Evolutionary conservation across 1,140 invertebrate genomes (phyloP), one percentile per base, ranked within the genome.

Genomic region (Tetragonula clypearis): DNA sequence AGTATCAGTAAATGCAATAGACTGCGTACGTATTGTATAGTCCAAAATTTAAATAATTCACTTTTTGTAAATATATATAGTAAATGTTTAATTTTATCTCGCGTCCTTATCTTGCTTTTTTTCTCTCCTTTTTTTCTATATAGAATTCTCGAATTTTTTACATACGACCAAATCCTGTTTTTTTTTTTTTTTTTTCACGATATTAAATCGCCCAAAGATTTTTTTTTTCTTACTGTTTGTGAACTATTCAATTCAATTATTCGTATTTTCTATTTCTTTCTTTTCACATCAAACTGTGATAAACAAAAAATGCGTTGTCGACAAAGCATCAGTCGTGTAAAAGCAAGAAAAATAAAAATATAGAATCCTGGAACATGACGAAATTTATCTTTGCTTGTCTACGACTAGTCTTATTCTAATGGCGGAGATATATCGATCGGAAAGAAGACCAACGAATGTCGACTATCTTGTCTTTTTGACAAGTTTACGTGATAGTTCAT

Each of bases 401-500:
- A 79, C 79, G 68, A 26, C 66, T 60, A 80, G n/a, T 17, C 53
- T 85, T 84, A 62, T 72, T 55, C 68, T 58, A 71, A 79, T 41
- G n/a, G 58, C 41, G 35, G 56, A 79, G 68, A 84, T 79, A 84
- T 84, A 84, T 84, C 75, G 82, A 84, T 79, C 75, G 56, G 56
- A n/a, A 84, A 79, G 56, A 79, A 83, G 78, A 71, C 35, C 35
- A 41, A 78, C 66, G 55, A 84, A 84, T 78, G 82, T 84, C 49
- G 49, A 35, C 1, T 35, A 35, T 35, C 35, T 35, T 60, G 66
- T 77, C 49, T 82, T 41, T 21, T 68, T 30, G 30, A 76, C 62
- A 56, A 68, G 23, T 82, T 76, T 56, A 56, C 49, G 26, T 53
- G 69, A 62, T 14, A 53, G 30, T 23, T 56, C n/a, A 35, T 58